These are phyloP conservation scores for Diarsia brunnea DNA, from an alignment of 2,888 invertebrate species.

Conservation along the genomic window DNA sequence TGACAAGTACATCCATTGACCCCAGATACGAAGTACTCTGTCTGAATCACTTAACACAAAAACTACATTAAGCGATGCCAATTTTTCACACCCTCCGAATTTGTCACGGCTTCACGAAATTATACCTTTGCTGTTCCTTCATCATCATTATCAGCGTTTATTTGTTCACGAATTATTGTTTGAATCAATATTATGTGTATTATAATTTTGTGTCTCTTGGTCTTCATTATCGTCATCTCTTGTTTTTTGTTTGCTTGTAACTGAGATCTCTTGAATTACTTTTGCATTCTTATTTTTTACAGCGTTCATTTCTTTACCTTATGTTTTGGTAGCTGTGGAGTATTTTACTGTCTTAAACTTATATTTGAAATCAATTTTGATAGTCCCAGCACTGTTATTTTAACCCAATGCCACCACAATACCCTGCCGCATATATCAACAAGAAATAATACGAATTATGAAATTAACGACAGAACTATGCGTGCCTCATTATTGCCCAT, in stretches of 20 bases:
- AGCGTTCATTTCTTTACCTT: neutral
- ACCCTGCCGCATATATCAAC: neutral
- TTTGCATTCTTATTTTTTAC: neutral
- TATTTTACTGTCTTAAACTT: neutral
- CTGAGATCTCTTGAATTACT: neutral
- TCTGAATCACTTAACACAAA: constrained; percentile 58
- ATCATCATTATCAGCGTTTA: constrained; percentile 57
- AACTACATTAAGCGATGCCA: constrained; percentile 59
- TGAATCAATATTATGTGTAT: constrained; percentile 38
- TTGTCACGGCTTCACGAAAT: constrained; percentile 59
- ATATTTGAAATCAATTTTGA: constrained; percentile 4
- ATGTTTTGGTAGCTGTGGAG: neutral
- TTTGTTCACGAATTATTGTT: constrained; percentile 26
- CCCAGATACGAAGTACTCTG: constrained; percentile 27
- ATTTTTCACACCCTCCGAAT: constrained; percentile 56
- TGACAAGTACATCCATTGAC: constrained; percentile 41
- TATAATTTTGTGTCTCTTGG: neutral
- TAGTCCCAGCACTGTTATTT: neutral
- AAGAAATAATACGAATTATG: constrained; percentile 29
- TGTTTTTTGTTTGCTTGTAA: neutral
- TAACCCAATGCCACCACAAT: constrained; percentile 20
- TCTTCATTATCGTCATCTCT: neutral
- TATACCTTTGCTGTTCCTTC: constrained; percentile 46
- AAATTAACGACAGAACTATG: constrained; percentile 28
- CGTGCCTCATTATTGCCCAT: constrained; percentile 40